A percentile compares a stretch with the other conserved stretches of the same genome.
phyloP scores from a whole-genome alignment of 2,113 vertebrate species.

The Seriola rivoliana region DNA sequence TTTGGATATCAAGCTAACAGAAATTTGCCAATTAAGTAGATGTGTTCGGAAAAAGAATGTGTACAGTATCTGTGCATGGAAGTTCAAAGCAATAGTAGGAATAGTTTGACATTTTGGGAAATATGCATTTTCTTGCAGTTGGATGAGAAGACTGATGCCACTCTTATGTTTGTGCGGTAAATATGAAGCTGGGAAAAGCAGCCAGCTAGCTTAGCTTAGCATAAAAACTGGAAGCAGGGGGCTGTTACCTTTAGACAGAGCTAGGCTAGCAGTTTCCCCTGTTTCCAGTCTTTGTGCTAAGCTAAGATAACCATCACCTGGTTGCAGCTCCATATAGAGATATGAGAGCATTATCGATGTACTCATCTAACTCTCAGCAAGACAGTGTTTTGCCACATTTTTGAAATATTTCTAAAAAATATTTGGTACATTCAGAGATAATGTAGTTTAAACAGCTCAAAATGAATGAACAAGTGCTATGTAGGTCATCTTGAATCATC shows the following conservation, averaged over 20 bases:
- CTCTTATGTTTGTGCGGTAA: background rate
- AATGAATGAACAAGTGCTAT: no score
- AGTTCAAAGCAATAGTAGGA: background rate
- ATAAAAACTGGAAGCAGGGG: background rate
- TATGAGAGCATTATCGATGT: background rate
- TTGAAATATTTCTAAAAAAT: background rate
- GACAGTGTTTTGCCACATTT: background rate
- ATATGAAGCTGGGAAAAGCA: background rate
- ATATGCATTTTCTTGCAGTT: background rate
- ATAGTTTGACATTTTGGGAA: no score
- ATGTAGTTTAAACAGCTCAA: background rate
- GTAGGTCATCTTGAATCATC: background rate
- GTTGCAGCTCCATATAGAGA: background rate
- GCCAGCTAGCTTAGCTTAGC: background rate
- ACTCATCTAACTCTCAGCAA: background rate
- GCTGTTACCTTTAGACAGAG: background rate
- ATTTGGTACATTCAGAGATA: no score
- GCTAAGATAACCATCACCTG: background rate
- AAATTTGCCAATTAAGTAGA: background rate
- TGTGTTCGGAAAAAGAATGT: no score
- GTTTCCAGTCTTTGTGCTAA: no score
- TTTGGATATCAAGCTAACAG: background rate
- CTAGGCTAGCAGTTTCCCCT: background rate
- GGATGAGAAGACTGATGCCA: background rate
- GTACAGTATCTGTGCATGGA: background rate